phyloP scores from a whole-genome alignment of 2,797 vertebrate species.

The Oceanodroma leucorhoa region DNA sequence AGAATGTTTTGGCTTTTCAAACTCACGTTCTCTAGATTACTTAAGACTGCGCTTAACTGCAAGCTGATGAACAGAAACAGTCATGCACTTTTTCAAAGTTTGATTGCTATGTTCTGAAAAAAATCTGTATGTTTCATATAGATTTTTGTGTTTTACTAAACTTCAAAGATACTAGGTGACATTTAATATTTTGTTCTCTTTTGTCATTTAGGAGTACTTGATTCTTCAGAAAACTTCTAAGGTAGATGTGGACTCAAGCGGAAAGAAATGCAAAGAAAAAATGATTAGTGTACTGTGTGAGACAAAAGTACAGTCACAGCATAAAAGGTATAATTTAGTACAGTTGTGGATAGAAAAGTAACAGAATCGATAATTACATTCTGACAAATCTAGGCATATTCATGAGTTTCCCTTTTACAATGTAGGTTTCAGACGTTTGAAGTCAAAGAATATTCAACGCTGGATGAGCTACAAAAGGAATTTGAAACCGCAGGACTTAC shows the following conservation, averaged over 20 bases:
- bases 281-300: constrained; percentile 86
- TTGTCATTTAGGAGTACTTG: constrained; percentile 81
- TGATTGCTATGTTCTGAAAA: neutral
- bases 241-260: constrained; percentile 87
- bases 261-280: constrained; percentile 89
- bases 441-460: constrained; percentile 80
- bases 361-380: constrained; percentile 73
- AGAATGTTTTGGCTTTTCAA: neutral
- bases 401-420: constrained; percentile 65
- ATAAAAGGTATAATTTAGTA: constrained; percentile 79
- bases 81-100: neutral
- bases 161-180: neutral
- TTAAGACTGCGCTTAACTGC: neutral
- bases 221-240: constrained; percentile 84
- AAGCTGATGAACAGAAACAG: neutral
- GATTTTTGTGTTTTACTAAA: constrained; percentile 2
- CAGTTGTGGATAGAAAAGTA: constrained; percentile 67
- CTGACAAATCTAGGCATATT: constrained; percentile 67
- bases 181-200: constrained; percentile 23
- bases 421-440: constrained; percentile 82
- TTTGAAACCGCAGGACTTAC: constrained; percentile 79
- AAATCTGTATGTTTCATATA: neutral
- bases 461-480: constrained; percentile 78
- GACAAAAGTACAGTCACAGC: constrained; percentile 68
- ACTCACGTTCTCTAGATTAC: neutral